Evolutionary conservation across 2,113 vertebrate species (phyloP), one percentile per base, ranked within the genome.

Genomic region (Neolamprologus devosi): DNA sequence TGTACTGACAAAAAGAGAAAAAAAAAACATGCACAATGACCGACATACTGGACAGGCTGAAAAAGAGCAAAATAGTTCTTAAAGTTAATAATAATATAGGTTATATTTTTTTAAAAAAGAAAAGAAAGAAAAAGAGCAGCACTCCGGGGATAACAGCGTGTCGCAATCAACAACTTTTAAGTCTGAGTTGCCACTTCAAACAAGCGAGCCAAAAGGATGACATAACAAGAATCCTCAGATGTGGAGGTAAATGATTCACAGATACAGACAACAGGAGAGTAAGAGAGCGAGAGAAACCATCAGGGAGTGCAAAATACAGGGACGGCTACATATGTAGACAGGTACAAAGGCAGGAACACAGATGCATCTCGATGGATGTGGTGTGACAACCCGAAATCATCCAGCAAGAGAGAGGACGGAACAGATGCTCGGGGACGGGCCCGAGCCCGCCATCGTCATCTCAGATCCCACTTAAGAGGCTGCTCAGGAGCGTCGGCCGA

Each of bases 381-480:
- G 63, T 23, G 80, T 89, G 90, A 94, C 88, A 88, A 75, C 68
- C 55, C 75, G 21, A 87, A 89, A 90, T 28, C 85, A 87, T 87
- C 79, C 83, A 84, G 89, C 80, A 79, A 93, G 82, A 58, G 89
- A 89, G 89, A 87, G 86, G 54, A 90, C 13, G 10, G 90, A 91
- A 80, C 92, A 94, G 92, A 93, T 94, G 93, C 86, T 92, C 19
- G 1, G 87, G 92, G 92, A 93, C 6, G 68, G 65, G 80, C 49
- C 81, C 6, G 60, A 5, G 65, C 87, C 88, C 21, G 5, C 82
- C 65, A 85, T 79, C 86, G 55, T 91, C 89, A 87, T 92, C 80
- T 81, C 88, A 89, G 91, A 91, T 86, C 82, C 79, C 87, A 90
- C 89, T 93, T 85, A 86, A 90, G 91, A 92, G 89, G 80, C 68